Conservation (phyloP, 2,797 vertebrate species). For the Pachyuromys duprasi region DNA sequence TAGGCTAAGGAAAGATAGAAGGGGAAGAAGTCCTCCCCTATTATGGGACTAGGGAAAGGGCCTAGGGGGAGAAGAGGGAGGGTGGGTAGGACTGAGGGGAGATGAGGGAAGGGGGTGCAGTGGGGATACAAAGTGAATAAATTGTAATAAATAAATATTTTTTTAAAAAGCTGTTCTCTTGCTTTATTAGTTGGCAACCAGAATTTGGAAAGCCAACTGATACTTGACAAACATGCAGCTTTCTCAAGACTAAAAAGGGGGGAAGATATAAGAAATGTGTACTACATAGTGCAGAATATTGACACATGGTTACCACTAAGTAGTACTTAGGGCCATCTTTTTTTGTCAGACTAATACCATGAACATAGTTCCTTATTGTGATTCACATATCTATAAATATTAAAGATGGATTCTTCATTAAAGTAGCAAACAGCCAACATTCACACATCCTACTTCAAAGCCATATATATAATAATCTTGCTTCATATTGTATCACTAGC, state of each 20-base stretch:
- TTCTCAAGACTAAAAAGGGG: not conserved
- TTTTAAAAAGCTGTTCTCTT: not conserved
- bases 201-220: not conserved
- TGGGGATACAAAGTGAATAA: no score
- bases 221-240: fast-evolving
- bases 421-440: not conserved
- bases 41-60: no score
- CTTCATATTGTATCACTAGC: not conserved
- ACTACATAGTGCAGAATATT: fast-evolving
- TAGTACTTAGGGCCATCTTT: not conserved
- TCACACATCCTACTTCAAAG: not conserved
- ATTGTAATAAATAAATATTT: no score
- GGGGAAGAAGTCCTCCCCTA: no score
- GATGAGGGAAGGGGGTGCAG: no score
- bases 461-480: not conserved
- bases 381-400: not conserved
- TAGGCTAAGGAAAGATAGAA: no score
- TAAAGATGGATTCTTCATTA: not conserved
- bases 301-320: not conserved
- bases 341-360: not conserved
- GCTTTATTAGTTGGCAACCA: not conserved
- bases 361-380: not conserved
- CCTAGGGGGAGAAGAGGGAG: no score
- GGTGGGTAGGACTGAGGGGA: no score
- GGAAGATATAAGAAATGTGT: not conserved